These are phyloP conservation scores for Heliornis fulica DNA, from an alignment of 2,113 vertebrate genomes.

Conservation along the genomic window DNA sequence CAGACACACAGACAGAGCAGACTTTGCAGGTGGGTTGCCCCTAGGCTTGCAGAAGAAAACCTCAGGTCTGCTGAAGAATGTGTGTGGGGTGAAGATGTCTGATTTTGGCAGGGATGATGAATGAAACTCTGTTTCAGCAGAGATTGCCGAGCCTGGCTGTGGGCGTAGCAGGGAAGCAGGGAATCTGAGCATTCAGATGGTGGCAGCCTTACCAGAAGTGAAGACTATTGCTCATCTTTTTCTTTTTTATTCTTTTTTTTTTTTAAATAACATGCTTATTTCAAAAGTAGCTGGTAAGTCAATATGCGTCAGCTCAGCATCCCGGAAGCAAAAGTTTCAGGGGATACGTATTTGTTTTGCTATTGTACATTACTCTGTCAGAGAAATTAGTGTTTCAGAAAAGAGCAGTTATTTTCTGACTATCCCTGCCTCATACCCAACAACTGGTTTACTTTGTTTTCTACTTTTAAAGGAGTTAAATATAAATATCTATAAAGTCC, in stretches of 20 bases:
- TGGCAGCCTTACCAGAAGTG: not conserved
- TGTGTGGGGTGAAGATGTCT: fast-evolving
- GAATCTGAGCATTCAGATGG: not conserved
- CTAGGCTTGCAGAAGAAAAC: not conserved
- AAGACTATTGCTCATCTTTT: not conserved
- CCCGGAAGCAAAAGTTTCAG: not conserved
- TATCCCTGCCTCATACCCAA: not conserved
- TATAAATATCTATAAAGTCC: not conserved
- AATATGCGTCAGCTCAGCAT: not conserved
- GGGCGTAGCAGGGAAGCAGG: not conserved
- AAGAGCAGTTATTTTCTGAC: not conserved
- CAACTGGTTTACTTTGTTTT: not conserved
- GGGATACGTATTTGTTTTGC: not conserved
- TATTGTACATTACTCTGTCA: not conserved
- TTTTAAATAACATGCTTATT: not conserved
- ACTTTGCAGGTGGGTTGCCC: not conserved
- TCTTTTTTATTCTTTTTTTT: no score
- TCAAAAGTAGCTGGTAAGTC: not conserved
- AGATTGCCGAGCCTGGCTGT: not conserved
- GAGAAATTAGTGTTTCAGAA: not conserved
- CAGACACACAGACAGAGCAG: not conserved
- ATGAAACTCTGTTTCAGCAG: not conserved
- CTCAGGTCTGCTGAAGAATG: not conserved
- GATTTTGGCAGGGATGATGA: not conserved
- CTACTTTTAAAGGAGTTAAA: not conserved